Evolutionary conservation across 2,888 invertebrate genomes (phyloP).

Genomic region (Rhaphigaster nebulosa): DNA sequence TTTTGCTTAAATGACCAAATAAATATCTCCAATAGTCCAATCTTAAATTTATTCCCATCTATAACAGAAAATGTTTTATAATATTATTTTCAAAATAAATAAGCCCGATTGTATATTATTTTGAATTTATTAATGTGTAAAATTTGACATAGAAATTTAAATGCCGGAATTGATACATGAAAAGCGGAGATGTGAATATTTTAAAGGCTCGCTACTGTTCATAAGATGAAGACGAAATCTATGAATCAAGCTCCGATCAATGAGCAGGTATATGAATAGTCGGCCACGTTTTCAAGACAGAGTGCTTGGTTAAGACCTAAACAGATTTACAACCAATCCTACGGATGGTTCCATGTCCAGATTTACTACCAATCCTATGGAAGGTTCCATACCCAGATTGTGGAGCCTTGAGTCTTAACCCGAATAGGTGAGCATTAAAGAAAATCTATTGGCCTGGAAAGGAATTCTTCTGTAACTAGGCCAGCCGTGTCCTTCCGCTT

Average conservation of each 20-base stretch:
- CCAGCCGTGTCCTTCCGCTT: not conserved
- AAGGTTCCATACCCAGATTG: not conserved
- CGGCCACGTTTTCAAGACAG: not conserved
- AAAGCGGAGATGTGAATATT: too few relatives aligned
- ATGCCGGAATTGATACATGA: too few relatives aligned
- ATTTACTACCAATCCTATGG: not conserved
- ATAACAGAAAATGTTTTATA: too few relatives aligned
- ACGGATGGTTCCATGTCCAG: not conserved
- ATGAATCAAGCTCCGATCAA: not conserved
- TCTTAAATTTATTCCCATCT: too few relatives aligned
- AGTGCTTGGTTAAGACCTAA: not conserved
- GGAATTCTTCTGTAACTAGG: constrained; percentile 40
- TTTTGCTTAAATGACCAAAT: too few relatives aligned
- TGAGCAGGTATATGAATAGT: not conserved
- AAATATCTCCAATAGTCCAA: too few relatives aligned
- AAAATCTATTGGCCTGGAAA: constrained; percentile 37
- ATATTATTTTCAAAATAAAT: too few relatives aligned
- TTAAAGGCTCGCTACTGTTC: not conserved
- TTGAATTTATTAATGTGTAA: too few relatives aligned
- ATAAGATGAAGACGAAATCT: not conserved
- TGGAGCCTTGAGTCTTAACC: not conserved
- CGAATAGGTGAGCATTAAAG: constrained; percentile 36
- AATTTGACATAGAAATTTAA: too few relatives aligned
- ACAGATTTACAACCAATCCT: not conserved
- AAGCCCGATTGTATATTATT: too few relatives aligned